These are phyloP conservation scores for Hedychridium roseum DNA, from an alignment of 2,888 invertebrate genomes.

Conservation along the genomic window DNA sequence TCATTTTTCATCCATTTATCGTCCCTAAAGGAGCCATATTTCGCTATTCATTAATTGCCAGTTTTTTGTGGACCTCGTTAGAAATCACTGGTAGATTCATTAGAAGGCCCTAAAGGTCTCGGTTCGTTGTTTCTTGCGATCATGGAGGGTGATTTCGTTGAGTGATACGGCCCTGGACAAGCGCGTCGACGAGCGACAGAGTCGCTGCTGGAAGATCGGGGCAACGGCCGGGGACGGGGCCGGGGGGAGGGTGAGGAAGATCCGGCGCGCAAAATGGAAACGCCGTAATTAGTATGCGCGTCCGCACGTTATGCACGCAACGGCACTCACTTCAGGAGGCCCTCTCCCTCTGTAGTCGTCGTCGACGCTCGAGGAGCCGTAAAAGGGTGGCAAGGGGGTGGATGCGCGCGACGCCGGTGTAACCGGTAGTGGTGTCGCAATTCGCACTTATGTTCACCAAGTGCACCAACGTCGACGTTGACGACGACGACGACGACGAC, in stretches of 20 bases:
- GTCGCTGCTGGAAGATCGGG: background rate
- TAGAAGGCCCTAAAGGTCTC: no score
- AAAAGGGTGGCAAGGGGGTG: slow-evolving; percentile 1
- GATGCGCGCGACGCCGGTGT: slow-evolving; percentile 36
- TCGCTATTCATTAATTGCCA: no score
- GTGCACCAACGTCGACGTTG: slow-evolving; percentile 65
- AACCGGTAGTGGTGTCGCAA: slow-evolving; percentile 72
- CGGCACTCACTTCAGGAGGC: slow-evolving; percentile 42
- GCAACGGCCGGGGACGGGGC: slow-evolving; percentile 3
- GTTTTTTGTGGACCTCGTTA: no score
- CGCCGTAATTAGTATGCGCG: slow-evolving; percentile 62
- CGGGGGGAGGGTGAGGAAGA: no score
- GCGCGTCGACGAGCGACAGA: no score
- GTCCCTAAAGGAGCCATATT: no score
- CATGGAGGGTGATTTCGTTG: no score
- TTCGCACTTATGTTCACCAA: slow-evolving; percentile 74
- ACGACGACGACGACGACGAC: background rate
- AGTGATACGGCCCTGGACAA: no score
- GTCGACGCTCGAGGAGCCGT: background rate
- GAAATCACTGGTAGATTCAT: no score
- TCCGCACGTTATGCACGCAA: slow-evolving; percentile 57
- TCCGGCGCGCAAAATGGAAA: slow-evolving; percentile 56
- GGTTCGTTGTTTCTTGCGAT: no score
- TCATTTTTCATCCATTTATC: no score
- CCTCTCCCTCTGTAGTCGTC: slow-evolving; percentile 22